Percentiles rank a stretch among this genome's conserved stretches.
These are phyloP conservation scores for Danio kyathit DNA, from an alignment of 2,797 vertebrate species.

Conservation along the genomic window DNA sequence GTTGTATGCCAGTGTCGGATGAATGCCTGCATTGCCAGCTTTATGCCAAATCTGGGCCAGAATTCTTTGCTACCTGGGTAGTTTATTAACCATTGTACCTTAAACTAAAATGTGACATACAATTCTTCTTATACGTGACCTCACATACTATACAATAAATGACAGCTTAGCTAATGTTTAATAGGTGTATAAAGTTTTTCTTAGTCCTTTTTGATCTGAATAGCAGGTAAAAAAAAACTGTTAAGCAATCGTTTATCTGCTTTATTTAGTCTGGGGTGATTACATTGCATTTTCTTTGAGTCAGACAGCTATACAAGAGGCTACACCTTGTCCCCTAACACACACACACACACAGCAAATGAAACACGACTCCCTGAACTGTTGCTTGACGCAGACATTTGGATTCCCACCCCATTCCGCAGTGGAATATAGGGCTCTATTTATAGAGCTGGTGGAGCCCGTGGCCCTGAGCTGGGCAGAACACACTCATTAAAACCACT, in stretches of 20 bases:
- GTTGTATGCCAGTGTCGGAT: too few species aligned
- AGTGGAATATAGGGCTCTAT: conserved; percentile 85
- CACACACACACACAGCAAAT: conserved; percentile 73
- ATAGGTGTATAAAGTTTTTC: not conserved
- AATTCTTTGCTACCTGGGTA: too few species aligned
- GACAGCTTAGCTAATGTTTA: too few species aligned
- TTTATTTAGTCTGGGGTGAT: not conserved
- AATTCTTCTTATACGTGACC: too few species aligned
- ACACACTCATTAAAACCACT: conserved; percentile 71
- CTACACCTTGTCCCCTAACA: conserved; percentile 57
- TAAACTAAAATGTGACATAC: too few species aligned
- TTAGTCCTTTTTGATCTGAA: not conserved
- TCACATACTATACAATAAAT: too few species aligned
- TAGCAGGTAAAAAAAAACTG: not conserved
- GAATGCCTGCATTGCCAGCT: too few species aligned
- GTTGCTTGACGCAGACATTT: conserved; percentile 67
- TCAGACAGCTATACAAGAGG: not conserved
- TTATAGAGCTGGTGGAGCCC: conserved; percentile 80
- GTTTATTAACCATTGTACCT: too few species aligned
- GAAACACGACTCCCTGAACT: conserved; percentile 77
- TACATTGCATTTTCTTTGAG: conserved; percentile 2
- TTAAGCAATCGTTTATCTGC: not conserved
- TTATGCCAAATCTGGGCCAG: too few species aligned
- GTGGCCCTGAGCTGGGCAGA: conserved; percentile 71
- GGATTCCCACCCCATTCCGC: conserved; percentile 76